phyloP scores from a whole-genome alignment of 2,113 vertebrate species.

The Alaudala cheleensis region DNA sequence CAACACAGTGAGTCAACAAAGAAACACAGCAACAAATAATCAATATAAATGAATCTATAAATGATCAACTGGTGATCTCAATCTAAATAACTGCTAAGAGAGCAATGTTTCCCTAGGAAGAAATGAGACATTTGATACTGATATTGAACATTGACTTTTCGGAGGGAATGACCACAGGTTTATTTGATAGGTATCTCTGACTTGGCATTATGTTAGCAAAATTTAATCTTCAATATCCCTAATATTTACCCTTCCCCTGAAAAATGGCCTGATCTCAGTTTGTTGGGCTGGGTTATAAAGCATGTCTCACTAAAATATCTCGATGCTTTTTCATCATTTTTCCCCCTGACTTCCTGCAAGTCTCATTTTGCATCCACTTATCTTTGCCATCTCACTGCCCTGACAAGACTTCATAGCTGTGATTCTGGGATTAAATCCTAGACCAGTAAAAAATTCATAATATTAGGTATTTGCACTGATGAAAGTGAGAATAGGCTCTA shows the following conservation, averaged over 20 bases:
- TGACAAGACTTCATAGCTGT: not conserved
- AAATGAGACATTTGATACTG: not conserved
- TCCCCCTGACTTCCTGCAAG: not conserved
- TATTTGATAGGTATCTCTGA: slow-evolving; percentile 24
- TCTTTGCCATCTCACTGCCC: not conserved
- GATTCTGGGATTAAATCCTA: not conserved
- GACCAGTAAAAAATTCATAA: not conserved
- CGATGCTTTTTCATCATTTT: not conserved
- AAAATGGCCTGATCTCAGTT: not conserved
- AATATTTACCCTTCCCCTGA: not conserved
- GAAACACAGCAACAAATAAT: not conserved
- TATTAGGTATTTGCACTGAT: not conserved
- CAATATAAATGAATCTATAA: slow-evolving; percentile 8
- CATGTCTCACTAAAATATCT: not conserved
- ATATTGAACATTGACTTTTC: slow-evolving; percentile 19
- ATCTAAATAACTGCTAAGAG: not conserved
- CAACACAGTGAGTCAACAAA: not conserved
- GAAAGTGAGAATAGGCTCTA: not conserved
- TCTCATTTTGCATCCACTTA: not conserved
- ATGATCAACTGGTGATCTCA: not conserved
- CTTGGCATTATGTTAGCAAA: slow-evolving; percentile 20
- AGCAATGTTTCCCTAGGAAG: not conserved
- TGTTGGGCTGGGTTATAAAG: not conserved
- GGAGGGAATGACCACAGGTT: slow-evolving; percentile 2
- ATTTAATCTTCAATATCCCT: slow-evolving; percentile 14